A percentile compares a stretch with the other conserved stretches of the same genome.
Conservation (phyloP, 2,888 invertebrate genomes). For the Operophtera brumata region DNA sequence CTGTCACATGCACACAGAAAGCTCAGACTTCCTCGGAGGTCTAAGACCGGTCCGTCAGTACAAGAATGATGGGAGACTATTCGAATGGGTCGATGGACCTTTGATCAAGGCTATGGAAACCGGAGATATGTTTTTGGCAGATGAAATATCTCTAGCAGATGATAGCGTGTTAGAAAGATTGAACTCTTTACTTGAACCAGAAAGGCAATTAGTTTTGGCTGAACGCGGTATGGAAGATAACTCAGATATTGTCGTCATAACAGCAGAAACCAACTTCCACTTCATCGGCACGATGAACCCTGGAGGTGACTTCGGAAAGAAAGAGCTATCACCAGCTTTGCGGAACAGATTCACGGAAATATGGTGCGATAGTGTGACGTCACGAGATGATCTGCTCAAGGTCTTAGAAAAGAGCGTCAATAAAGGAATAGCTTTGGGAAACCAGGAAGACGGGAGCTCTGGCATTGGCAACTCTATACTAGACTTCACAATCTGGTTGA, state of each 20-base stretch:
- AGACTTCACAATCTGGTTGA: conserved; percentile 90
- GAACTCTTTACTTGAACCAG: conserved; percentile 97
- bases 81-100: conserved; percentile 99
- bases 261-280: conserved; percentile 89
- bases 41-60: conserved; percentile 91
- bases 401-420: conserved; percentile 91
- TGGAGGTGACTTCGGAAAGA: conserved; percentile 99
- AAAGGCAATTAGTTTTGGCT: conserved; percentile 92
- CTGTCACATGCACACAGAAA: conserved; percentile 99
- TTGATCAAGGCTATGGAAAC: conserved; percentile 93
- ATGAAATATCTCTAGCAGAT: conserved; percentile 99
- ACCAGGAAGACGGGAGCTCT: conserved; percentile 76
- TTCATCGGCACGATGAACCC: conserved; percentile 99
- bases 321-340: conserved; percentile 98
- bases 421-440: conserved; percentile 74
- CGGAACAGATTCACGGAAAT: conserved; percentile 99
- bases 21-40: conserved; percentile 98
- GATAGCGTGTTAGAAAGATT: conserved; percentile 98
- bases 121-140: conserved; percentile 95
- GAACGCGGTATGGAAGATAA: conserved; percentile 90
- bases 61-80: conserved; percentile 83
- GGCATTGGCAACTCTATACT: conserved; percentile 86
- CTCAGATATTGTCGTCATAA: conserved; percentile 80
- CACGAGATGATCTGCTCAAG: conserved; percentile 86
- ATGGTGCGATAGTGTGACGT: conserved; percentile 93